Evolutionary conservation across 2,113 vertebrate genomes (phyloP), one percentile per base, ranked within the genome.

Genomic region (Psittacula cyanocephala): DNA sequence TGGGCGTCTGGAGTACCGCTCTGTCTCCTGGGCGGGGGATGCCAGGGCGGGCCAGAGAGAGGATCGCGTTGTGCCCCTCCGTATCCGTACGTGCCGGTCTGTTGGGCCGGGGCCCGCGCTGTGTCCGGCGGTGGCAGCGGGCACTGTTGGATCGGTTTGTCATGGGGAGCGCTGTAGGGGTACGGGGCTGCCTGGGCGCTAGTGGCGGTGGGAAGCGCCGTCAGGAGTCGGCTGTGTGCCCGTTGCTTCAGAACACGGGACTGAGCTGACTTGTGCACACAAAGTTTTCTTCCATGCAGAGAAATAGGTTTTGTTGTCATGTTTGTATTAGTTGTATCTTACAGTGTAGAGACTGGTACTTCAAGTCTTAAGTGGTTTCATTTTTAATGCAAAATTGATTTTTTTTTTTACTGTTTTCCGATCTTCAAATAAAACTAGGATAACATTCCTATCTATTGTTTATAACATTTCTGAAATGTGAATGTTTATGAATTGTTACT

Each of bases 101-200:
- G 19, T 14, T 3, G 6, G 0, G 0, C 3, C 4, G 7, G 9
- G 41, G 10, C 22, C 7, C 3, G 5, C 4, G 37, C 8, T 15
- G 1, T 5, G 19, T 13, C 11, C 4, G 29, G 6, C 9, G 3
- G 27, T 11, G 33, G 11, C 41, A 0, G 8, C 0, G 37, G 28
- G 2, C 28, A 7, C 6, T 1, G 18, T 5, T 0, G 2, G 14
- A 25, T 11, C 7, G 31, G 41, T 17, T 18, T 14, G n/a, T 4
- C 31, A 0, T 3, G 7, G 1, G n/a, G 7, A 7, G 50, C 5
- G 0, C 1, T 5, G 28, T 10, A 14, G 3, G 35, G 7, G 11
- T 20, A 2, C 22, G 1, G 17, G 7, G 46, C 11, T 3, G 33
- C 3, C 31, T 9, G 4, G 27, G 50, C 33, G 0, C 11, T 3